Evolutionary conservation across 2,888 invertebrate genomes (phyloP).

Genomic region (Hirtodrosophila duncani): DNA sequence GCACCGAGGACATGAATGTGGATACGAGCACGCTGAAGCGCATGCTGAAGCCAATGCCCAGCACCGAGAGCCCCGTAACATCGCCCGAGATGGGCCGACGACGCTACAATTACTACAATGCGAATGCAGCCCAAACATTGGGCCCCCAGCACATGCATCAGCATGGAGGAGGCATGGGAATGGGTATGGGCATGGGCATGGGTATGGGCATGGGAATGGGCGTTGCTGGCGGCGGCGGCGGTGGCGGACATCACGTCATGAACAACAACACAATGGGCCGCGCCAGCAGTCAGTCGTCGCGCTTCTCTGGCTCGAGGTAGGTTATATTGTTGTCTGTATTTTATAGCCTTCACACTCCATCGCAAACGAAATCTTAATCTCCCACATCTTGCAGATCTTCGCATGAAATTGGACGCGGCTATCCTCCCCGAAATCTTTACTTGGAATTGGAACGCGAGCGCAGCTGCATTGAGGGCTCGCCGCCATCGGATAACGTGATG

Average conservation of each 20-base stretch:
- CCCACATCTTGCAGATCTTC: constrained; percentile 81
- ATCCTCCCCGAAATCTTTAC: constrained; percentile 86
- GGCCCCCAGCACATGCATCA: constrained; percentile 82
- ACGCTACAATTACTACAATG: constrained; percentile 84
- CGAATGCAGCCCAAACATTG: constrained; percentile 76
- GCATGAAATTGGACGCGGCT: constrained; percentile 85
- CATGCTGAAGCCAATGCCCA: constrained; percentile 96
- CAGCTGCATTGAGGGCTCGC: constrained; percentile 82
- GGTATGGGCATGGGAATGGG: constrained; percentile 37
- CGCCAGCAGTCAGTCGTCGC: constrained; percentile 82
- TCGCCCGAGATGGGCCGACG: constrained; percentile 94
- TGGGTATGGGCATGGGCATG: constrained; percentile 30
- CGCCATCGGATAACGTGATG: constrained; percentile 94
- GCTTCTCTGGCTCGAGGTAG: constrained; percentile 83
- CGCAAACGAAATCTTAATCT: too few species aligned
- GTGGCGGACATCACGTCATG: constrained; percentile 80
- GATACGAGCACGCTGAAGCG: constrained; percentile 88
- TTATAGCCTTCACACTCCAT: too few species aligned
- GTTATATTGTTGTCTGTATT: constrained; percentile 30
- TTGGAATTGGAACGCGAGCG: constrained; percentile 87
- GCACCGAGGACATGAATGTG: constrained; percentile 91
- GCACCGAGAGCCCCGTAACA: constrained; percentile 91
- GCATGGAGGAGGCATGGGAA: constrained; percentile 47
- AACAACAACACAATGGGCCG: constrained; percentile 80
- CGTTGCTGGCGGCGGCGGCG: constrained; percentile 55